Conservation (phyloP, 2,888 invertebrate genomes). For the Diabrotica balteata region DNA sequence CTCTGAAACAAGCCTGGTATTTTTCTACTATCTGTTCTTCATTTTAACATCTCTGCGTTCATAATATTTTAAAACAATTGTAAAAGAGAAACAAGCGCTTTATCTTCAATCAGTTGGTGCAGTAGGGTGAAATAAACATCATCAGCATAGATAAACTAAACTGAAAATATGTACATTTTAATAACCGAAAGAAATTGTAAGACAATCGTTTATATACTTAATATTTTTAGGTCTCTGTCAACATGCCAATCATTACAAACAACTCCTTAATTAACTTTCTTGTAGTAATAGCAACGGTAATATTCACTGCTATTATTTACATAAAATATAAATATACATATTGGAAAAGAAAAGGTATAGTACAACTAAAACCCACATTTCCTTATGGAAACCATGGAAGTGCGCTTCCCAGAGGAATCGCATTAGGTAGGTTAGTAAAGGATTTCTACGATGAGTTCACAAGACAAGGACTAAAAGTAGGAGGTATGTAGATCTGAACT, state of each 20-base stretch:
- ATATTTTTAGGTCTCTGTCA: too few relatives aligned
- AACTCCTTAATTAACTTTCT: not conserved
- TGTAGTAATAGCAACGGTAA: not conserved
- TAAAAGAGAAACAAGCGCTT: too few relatives aligned
- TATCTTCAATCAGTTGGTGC: too few relatives aligned
- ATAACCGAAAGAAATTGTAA: too few relatives aligned
- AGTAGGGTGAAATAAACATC: too few relatives aligned
- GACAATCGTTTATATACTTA: too few relatives aligned
- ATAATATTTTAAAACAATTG: too few relatives aligned
- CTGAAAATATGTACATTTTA: too few relatives aligned
- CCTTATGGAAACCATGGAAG: constrained; percentile 17
- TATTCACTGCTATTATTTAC: constrained; percentile 2
- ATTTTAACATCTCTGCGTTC: too few relatives aligned
- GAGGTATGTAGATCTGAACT: constrained; percentile 18
- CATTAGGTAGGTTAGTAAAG: constrained; percentile 14
- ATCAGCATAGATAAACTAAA: too few relatives aligned
- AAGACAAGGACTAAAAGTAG: constrained; percentile 19
- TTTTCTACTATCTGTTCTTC: too few relatives aligned
- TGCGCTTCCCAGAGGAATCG: constrained; percentile 21
- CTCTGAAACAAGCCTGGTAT: too few relatives aligned
- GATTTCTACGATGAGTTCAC: constrained; percentile 25
- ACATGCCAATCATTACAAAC: not conserved
- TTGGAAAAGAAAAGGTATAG: constrained; percentile 24
- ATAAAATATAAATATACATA: constrained; percentile 18
- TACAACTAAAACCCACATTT: constrained; percentile 20